Evolutionary conservation across 2,113 vertebrate genomes (phyloP).

Genomic region (Procavia capensis): DNA sequence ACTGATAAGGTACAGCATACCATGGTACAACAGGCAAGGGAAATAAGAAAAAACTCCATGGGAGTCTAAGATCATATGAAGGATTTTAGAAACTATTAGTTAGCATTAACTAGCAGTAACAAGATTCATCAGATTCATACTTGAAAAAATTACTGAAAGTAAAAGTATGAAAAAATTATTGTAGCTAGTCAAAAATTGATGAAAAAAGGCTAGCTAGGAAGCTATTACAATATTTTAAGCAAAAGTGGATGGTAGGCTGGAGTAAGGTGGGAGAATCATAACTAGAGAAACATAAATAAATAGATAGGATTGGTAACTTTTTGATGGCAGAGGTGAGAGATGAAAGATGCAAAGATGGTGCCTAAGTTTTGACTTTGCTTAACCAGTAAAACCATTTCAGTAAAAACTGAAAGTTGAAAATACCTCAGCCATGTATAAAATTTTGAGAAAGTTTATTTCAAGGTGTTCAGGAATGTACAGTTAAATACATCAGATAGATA

Average conservation of each 20-base stretch:
- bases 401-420: neutral
- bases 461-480: neutral
- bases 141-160: neutral
- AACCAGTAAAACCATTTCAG: neutral
- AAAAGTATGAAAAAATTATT: neutral
- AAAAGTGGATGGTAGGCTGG: neutral
- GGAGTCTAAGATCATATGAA: neutral
- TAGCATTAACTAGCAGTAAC: neutral
- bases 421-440: neutral
- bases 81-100: neutral
- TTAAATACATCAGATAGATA: neutral
- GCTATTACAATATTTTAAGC: neutral
- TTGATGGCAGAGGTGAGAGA: neutral
- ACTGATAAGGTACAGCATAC: neutral
- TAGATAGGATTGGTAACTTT: neutral
- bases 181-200: neutral
- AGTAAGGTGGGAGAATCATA: rapidly evolving
- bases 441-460: neutral
- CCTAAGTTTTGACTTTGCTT: neutral
- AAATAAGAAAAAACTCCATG: neutral
- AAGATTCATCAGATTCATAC: neutral
- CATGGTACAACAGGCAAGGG: neutral
- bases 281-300: neutral
- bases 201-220: neutral
- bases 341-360: neutral